Conservation (phyloP, 1,140 invertebrate genomes). For the Neocloeon triangulifer region DNA sequence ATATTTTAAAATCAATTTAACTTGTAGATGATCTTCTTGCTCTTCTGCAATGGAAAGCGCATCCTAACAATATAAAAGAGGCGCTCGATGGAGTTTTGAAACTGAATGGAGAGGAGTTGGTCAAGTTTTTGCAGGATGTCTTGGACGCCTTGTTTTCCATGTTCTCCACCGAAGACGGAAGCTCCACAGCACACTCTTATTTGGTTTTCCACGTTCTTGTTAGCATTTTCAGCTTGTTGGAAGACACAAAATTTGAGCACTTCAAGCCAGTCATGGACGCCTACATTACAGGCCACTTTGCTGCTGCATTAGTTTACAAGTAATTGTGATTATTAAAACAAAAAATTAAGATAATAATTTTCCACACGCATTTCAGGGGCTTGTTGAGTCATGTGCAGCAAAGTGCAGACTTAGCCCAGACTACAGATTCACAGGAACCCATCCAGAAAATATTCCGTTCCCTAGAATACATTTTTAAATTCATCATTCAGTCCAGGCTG, state of each 20-base stretch:
- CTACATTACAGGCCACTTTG: slow-evolving; percentile 88
- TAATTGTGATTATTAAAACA: too few relatives aligned
- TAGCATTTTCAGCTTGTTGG: slow-evolving; percentile 75
- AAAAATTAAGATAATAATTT: slow-evolving; percentile 4
- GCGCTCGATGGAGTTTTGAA: slow-evolving; percentile 57
- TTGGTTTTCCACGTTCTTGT: slow-evolving; percentile 60
- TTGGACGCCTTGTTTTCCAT: slow-evolving; percentile 84
- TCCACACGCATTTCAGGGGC: slow-evolving; percentile 28
- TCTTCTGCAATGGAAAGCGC: slow-evolving; percentile 72
- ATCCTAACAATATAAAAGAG: slow-evolving; percentile 64
- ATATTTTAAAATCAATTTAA: too few relatives aligned
- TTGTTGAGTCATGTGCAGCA: slow-evolving; percentile 71
- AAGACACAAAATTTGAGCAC: slow-evolving; percentile 83
- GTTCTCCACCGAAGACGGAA: slow-evolving; percentile 83
- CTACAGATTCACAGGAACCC: slow-evolving; percentile 63
- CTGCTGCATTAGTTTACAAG: slow-evolving; percentile 87
- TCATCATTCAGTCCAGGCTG: slow-evolving; percentile 77
- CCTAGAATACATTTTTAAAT: slow-evolving; percentile 84
- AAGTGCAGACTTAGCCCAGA: slow-evolving; percentile 69
- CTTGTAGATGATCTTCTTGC: slow-evolving; percentile 61
- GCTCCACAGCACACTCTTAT: slow-evolving; percentile 47
- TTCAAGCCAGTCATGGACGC: slow-evolving; percentile 89
- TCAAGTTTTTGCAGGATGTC: slow-evolving; percentile 91
- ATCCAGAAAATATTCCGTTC: slow-evolving; percentile 78
- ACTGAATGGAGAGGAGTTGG: slow-evolving; percentile 73